phyloP scores from a whole-genome alignment of 2,888 invertebrate species.

The Halocaridina rubra region DNA sequence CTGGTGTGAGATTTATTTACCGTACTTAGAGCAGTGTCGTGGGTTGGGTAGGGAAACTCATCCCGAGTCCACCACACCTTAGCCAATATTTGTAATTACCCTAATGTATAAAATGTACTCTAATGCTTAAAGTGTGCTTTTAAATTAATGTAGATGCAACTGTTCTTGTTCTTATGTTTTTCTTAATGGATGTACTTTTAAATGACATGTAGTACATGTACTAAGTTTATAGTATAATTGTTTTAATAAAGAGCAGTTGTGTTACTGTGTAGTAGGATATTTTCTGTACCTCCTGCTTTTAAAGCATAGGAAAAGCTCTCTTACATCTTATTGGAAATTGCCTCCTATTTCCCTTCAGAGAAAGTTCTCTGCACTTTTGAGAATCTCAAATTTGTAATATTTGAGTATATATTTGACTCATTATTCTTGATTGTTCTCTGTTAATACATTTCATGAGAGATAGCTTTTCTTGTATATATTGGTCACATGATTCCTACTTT shows the following conservation, averaged over 20 bases:
- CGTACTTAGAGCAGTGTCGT: constrained; percentile 19
- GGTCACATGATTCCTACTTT: no score
- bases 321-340: no score
- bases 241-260: constrained; percentile 64
- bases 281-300: neutral
- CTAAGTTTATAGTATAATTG: constrained; percentile 63
- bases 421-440: no score
- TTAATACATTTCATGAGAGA: no score
- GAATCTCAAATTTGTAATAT: no score
- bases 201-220: constrained; percentile 64
- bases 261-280: constrained; percentile 49
- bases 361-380: no score
- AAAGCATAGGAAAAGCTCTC: no score
- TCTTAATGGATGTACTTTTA: constrained; percentile 63
- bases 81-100: constrained; percentile 63
- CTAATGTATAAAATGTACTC: constrained; percentile 63
- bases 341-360: no score
- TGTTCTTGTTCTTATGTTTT: constrained; percentile 63
- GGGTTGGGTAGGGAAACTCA: constrained; percentile 29
- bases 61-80: constrained; percentile 50
- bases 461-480: no score
- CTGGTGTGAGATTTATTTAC: neutral
- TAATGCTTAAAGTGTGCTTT: constrained; percentile 64
- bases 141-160: constrained; percentile 64
- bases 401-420: no score